A percentile compares a stretch with the other conserved stretches of the same genome.
Conservation (phyloP, 2,888 invertebrate species). For the Bombylius major region DNA sequence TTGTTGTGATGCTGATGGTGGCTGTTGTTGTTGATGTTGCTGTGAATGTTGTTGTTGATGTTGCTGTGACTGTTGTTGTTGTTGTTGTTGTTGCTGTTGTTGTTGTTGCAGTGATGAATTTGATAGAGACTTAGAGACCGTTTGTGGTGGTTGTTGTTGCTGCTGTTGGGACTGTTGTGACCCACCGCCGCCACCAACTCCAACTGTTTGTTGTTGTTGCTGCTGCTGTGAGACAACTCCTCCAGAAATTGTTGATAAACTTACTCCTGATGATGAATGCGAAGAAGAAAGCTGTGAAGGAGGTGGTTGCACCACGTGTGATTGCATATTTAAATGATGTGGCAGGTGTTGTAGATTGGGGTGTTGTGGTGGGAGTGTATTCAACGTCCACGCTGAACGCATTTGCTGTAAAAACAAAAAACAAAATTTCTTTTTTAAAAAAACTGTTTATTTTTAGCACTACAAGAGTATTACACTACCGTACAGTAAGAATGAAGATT, state of each 20-base stretch:
- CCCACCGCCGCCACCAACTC: not conserved
- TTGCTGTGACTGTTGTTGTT: not conserved
- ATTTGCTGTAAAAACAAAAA: slow-evolving; percentile 8
- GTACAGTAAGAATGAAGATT: too few relatives aligned
- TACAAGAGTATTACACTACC: too few relatives aligned
- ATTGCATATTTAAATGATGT: slow-evolving; percentile 8
- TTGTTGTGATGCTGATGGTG: not conserved
- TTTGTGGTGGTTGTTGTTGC: not conserved
- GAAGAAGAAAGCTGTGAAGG: slow-evolving; percentile 7
- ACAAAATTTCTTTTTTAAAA: not conserved
- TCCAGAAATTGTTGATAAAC: slow-evolving; percentile 6
- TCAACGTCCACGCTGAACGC: slow-evolving; percentile 13
- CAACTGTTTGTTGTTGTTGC: not conserved
- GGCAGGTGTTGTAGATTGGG: slow-evolving; percentile 6
- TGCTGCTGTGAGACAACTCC: slow-evolving; percentile 2
- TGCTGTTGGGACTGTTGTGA: slow-evolving; percentile 1
- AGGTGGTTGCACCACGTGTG: slow-evolving; percentile 10
- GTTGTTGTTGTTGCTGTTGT: not conserved
- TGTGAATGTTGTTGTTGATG: not conserved
- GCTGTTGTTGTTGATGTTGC: not conserved
- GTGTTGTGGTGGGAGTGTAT: slow-evolving; percentile 13
- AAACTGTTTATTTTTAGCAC: too few relatives aligned
- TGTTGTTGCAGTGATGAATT: not conserved
- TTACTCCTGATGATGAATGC: slow-evolving; percentile 7
- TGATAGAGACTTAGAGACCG: not conserved